Evolutionary conservation across 2,888 invertebrate genomes (phyloP).

Genomic region (Caenorhabditis uteleia): DNA sequence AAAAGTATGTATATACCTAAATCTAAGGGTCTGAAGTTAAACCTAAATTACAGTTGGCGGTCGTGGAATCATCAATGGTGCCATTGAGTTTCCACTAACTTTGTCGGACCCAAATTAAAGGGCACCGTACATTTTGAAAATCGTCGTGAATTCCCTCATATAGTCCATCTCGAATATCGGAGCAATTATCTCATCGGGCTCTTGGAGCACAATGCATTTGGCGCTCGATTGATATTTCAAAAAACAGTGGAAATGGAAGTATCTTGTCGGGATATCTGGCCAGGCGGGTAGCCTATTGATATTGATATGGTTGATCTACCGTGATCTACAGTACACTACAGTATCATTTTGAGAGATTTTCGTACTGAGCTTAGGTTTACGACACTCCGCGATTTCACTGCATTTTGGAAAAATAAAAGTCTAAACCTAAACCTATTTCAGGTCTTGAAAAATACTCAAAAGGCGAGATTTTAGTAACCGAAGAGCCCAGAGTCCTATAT

Average conservation of each 20-base stretch:
- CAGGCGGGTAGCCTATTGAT: constrained; percentile 5
- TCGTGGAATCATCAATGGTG: constrained; percentile 49
- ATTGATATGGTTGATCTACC: too few species aligned
- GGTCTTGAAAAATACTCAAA: too few species aligned
- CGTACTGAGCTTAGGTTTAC: too few species aligned
- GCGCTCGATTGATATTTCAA: constrained; percentile 12
- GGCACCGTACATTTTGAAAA: constrained; percentile 55
- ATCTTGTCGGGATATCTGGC: constrained; percentile 3
- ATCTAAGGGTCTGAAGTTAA: too few species aligned
- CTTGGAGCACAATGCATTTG: constrained; percentile 18
- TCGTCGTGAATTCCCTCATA: constrained; percentile 3
- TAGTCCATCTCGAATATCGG: constrained; percentile 3
- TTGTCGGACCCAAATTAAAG: constrained; percentile 60
- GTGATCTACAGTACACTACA: too few species aligned
- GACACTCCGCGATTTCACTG: too few species aligned
- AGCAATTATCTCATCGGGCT: constrained; percentile 5
- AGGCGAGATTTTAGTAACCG: too few species aligned
- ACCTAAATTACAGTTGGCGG: constrained; percentile 21
- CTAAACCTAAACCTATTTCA: too few species aligned
- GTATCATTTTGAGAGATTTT: too few species aligned
- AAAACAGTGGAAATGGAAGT: constrained; percentile 12
- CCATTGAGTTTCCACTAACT: constrained; percentile 59
- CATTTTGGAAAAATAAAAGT: too few species aligned
- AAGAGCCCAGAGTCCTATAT: too few species aligned
- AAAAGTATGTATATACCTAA: constrained; percentile 38